phyloP scores from a whole-genome alignment of 2,888 invertebrate genomes.

The Heliconius hortense region DNA sequence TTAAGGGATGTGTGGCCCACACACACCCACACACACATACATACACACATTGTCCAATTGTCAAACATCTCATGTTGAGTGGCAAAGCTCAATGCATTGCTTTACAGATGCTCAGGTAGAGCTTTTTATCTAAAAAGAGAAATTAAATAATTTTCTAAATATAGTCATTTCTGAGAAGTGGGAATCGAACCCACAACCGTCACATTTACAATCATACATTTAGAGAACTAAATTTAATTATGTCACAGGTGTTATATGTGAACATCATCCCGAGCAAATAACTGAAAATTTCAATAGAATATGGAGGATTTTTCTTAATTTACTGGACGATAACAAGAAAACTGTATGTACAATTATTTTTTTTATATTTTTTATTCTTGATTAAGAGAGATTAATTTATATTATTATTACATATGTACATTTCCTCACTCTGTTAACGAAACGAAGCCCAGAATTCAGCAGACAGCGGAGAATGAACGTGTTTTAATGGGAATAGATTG shows the following conservation, averaged over 20 bases:
- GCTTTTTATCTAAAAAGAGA: no score
- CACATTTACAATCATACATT: background rate
- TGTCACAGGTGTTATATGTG: conserved; percentile 60
- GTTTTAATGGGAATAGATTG: no score
- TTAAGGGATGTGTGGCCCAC: no score
- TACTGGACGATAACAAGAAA: conserved; percentile 54
- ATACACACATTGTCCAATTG: background rate
- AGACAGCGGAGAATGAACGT: no score
- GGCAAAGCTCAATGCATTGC: background rate
- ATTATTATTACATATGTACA: no score
- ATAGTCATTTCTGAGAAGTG: no score
- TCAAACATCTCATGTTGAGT: background rate
- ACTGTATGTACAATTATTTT: conserved; percentile 50
- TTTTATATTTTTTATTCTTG: background rate
- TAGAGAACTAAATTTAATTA: background rate
- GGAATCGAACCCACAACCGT: background rate
- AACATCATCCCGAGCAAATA: conserved; percentile 54
- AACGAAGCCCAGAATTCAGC: no score
- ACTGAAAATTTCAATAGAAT: conserved; percentile 49
- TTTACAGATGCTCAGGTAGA: no score
- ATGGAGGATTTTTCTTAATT: conserved; percentile 58
- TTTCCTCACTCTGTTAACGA: no score
- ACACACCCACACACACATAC: background rate
- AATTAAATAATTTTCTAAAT: no score
- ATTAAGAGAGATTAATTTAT: no score